Base-by-base conservation (phyloP, 1,140 invertebrate genomes). In the Agrilus planipennis region DNA sequence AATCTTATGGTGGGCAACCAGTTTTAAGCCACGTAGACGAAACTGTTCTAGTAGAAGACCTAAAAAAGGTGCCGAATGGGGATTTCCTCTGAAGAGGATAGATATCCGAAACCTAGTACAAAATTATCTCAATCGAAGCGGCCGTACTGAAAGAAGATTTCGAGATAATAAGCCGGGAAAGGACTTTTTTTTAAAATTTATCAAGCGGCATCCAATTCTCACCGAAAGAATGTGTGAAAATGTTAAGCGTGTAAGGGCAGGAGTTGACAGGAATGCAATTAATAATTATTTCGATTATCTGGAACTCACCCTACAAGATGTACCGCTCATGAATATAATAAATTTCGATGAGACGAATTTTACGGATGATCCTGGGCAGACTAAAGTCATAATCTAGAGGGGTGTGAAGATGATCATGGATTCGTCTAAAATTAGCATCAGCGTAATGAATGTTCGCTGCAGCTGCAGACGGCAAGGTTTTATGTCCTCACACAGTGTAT, bases 261-360 rank as follows among this genome's bases (percentile, higher is more conserved):
- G 9, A 19, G 25, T 45, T 23, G 27, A 32, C 10, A 11, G 9
- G 17, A 25, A 40, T 41, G 23, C 29, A 5, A 34, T 41, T 16
- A 19, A 9, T 12, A 16, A 18, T 9, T 45, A 45, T 41, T 41
- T 41, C 36, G 5, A 34, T n/a, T 41, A 45, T 18, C 22, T 45
- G 17, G 12, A 29, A 15, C 11, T 28, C 11, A 41, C 18, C 11
- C 12, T 45, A 15, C 9, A 10, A 35, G 25, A 22, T 38, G 32
- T 45, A 6, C 23, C 29, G n/a, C 21, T 22, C 19, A 28, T 36
- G 19, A 53, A 55, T 38, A 57, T 62, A 10, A 22, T 60, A 19
- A 62, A 64, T 43, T 63, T 60, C 40, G 55, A 62, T 39, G 55
- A 62, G 30, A 60, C 54, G 12, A 60, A 61, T 41, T 34, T 62